These are phyloP conservation scores for Subacronicta megacephala DNA, from an alignment of 2,888 invertebrate species.

Conservation along the genomic window DNA sequence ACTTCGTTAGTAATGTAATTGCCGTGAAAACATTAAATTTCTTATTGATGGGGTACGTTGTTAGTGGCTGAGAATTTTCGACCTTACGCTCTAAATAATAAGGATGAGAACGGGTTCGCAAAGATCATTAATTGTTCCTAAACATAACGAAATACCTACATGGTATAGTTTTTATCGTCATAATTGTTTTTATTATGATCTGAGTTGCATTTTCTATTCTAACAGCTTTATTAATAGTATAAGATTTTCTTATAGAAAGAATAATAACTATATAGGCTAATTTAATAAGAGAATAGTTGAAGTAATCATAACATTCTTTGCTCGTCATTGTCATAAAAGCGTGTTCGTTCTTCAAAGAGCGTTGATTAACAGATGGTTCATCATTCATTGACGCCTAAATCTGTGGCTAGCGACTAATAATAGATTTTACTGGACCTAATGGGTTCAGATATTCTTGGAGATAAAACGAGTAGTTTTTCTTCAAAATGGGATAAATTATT, in stretches of 20 bases:
- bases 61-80: neutral
- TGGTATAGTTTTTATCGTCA: conserved; percentile 4
- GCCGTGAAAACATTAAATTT: neutral
- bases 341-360: too few species aligned
- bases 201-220: conserved; percentile 18
- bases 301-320: too few species aligned
- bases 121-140: neutral
- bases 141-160: neutral
- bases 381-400: too few species aligned
- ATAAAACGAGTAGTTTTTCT: too few species aligned
- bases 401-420: too few species aligned
- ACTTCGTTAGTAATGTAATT: neutral
- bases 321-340: too few species aligned
- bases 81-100: neutral
- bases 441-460: too few species aligned
- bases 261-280: neutral
- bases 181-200: conserved; percentile 17
- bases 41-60: neutral
- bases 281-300: neutral
- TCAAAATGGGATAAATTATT: too few species aligned
- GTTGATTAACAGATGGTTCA: too few species aligned
- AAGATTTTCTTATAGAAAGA: conserved; percentile 9
- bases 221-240: conserved; percentile 11
- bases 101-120: neutral
- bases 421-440: too few species aligned